Evolutionary conservation across 23 tunicate genomes (phyloP).

Genomic region (Halocynthia roretzi): DNA sequence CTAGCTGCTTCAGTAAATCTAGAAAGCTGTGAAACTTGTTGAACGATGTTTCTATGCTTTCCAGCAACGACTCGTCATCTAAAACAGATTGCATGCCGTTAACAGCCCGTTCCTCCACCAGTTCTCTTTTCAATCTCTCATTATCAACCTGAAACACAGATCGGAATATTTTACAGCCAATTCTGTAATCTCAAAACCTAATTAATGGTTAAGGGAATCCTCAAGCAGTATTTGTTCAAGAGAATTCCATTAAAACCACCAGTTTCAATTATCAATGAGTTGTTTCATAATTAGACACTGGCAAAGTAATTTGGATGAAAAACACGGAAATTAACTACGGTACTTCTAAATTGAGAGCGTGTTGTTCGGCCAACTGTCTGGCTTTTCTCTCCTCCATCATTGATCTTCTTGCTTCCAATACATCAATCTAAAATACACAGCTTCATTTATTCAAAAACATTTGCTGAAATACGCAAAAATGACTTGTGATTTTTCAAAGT

Average conservation of each 20-base stretch:
- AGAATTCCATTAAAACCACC: neutral
- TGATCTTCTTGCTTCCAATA: constrained; percentile 4
- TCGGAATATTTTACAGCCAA: neutral
- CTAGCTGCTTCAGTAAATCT: constrained; percentile 22
- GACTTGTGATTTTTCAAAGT: no score
- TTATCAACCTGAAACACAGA: constrained; percentile 42
- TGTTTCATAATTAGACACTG: no score
- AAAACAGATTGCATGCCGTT: constrained; percentile 41
- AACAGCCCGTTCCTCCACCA: constrained; percentile 31
- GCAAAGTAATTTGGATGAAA: no score
- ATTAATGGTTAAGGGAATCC: neutral
- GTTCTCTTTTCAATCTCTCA: constrained; percentile 43
- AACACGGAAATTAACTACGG: neutral
- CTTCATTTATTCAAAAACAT: no score
- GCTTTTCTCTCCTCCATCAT: constrained; percentile 12
- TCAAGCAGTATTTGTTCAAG: neutral
- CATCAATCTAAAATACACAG: constrained; percentile 1
- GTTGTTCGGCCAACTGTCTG: constrained; percentile 12
- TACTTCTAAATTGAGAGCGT: constrained; percentile 18
- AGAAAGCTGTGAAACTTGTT: constrained; percentile 93
- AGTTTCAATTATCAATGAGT: no score
- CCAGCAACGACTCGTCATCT: constrained; percentile 69
- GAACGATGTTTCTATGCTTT: constrained; percentile 79
- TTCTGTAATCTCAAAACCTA: neutral
- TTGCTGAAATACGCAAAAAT: no score